These are phyloP conservation scores for Natator depressus DNA, from an alignment of 2,113 vertebrate genomes.

Conservation along the genomic window DNA sequence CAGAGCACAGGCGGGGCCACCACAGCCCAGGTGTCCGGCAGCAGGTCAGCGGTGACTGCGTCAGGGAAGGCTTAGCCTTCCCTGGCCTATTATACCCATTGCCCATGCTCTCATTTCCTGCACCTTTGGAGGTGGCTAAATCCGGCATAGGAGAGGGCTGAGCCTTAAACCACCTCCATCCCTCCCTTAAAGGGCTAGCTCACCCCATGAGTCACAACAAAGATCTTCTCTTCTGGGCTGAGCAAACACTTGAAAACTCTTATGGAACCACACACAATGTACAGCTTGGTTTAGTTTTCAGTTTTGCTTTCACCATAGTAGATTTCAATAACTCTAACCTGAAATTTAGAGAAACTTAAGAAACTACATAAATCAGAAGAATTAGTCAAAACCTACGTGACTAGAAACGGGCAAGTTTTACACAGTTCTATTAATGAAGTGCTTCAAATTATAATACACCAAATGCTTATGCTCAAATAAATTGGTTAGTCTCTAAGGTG, in stretches of 20 bases:
- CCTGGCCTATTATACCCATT: no score
- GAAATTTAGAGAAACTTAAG: neutral
- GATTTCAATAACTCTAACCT: neutral
- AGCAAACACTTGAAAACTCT: neutral
- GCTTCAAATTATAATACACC: neutral
- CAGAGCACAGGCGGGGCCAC: no score
- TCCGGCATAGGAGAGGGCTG: neutral
- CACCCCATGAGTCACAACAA: neutral
- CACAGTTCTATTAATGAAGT: neutral
- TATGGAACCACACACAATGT: neutral
- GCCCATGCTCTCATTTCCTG: neutral
- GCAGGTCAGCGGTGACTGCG: no score
- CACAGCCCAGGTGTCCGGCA: no score
- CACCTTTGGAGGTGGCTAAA: neutral
- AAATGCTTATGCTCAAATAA: neutral
- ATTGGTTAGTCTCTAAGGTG: no score
- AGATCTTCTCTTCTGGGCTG: neutral
- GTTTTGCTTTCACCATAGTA: neutral
- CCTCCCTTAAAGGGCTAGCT: neutral
- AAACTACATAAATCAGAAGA: neutral
- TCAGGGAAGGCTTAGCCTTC: no score
- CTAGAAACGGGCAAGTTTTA: neutral
- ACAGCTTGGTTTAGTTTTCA: neutral
- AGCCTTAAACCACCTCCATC: neutral
- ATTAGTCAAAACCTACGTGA: neutral